Conservation (phyloP, 2,888 invertebrate genomes). For the Zele albiditarsus region DNA sequence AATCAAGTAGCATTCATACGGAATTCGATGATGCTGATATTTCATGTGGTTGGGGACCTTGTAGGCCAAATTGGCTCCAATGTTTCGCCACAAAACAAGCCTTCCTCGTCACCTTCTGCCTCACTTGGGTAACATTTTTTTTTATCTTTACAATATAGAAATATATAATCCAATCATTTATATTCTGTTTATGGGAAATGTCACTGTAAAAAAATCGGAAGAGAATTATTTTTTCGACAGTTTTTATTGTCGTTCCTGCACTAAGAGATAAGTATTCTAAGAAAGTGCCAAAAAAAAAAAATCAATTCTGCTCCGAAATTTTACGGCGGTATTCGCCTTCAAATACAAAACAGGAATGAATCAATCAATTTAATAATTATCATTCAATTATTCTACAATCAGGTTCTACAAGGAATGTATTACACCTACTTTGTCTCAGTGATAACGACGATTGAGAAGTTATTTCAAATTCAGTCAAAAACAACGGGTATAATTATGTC, state of each 20-base stretch:
- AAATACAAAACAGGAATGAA: background rate
- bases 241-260: too few species aligned
- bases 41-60: slow-evolving; percentile 87
- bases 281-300: too few species aligned
- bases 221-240: too few species aligned
- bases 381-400: slow-evolving; percentile 21
- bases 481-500: slow-evolving; percentile 92
- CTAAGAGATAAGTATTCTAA: too few species aligned
- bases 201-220: too few species aligned
- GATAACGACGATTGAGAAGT: slow-evolving; percentile 93
- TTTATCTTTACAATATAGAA: background rate
- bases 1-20: slow-evolving; percentile 61
- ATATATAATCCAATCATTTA: background rate
- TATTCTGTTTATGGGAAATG: background rate
- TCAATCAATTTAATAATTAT: background rate
- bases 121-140: slow-evolving; percentile 81
- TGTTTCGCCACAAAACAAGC: slow-evolving; percentile 89
- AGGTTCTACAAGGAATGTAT: slow-evolving; percentile 85
- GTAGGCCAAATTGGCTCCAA: slow-evolving; percentile 84
- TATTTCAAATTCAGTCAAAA: slow-evolving; percentile 93
- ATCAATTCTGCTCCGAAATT: too few species aligned
- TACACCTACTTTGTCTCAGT: slow-evolving; percentile 95
- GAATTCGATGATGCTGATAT: slow-evolving; percentile 74
- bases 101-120: slow-evolving; percentile 90
- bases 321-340: background rate